Evolutionary conservation across 2,113 vertebrate species (phyloP).

Genomic region (Platysteira castanea): DNA sequence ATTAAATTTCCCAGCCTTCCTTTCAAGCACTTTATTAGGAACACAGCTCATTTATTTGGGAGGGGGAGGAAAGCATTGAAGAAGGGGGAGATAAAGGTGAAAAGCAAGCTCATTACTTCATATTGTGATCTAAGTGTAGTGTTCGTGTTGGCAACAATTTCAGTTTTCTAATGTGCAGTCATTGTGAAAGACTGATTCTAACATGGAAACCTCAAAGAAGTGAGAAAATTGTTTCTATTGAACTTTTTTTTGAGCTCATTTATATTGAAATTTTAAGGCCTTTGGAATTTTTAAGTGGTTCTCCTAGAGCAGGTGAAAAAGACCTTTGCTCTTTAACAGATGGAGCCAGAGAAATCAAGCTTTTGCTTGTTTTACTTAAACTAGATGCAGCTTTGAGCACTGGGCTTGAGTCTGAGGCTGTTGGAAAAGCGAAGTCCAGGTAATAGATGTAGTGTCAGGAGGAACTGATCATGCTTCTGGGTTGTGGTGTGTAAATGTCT

Average conservation of each 20-base stretch:
- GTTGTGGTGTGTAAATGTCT: neutral
- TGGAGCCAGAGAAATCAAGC: neutral
- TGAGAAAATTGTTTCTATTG: neutral
- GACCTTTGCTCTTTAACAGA: neutral
- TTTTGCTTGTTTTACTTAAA: neutral
- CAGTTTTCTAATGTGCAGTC: conserved; percentile 19
- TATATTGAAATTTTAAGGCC: neutral
- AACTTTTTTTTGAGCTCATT: neutral
- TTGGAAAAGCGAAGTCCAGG: neutral
- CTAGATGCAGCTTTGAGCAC: neutral
- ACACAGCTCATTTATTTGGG: conserved; percentile 14
- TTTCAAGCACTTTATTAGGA: conserved; percentile 40
- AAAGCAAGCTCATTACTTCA: conserved; percentile 47
- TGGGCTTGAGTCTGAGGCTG: neutral
- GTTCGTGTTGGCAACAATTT: conserved; percentile 12
- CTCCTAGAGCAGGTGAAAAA: neutral
- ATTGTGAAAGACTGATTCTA: neutral
- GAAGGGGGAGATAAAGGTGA: conserved; percentile 9
- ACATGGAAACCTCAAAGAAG: neutral
- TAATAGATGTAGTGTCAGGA: neutral
- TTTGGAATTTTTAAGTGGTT: neutral
- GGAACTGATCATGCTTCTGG: neutral
- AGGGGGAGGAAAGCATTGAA: neutral
- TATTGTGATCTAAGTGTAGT: conserved; percentile 19
- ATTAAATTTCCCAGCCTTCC: conserved; percentile 38